Percentiles rank a stretch among this genome's conserved stretches.
These are phyloP conservation scores for Taenaris catops DNA, from an alignment of 2,888 invertebrate species.

Conservation along the genomic window DNA sequence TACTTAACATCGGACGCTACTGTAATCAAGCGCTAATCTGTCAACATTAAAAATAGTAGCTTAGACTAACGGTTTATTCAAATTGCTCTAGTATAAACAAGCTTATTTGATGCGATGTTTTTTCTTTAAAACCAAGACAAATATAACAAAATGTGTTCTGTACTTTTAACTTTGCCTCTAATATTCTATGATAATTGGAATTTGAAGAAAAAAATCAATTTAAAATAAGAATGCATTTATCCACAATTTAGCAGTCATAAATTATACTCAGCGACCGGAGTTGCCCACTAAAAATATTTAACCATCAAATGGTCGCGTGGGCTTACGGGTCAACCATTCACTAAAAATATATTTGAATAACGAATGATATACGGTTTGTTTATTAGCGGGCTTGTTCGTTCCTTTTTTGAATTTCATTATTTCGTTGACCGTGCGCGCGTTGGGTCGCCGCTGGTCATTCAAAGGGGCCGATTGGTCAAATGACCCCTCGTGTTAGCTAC, in stretches of 20 bases:
- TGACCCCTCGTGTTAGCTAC: constrained; percentile 59
- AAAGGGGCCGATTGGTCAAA: constrained; percentile 47
- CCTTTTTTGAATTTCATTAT: constrained; percentile 72
- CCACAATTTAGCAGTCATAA: constrained; percentile 64
- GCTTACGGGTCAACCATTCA: constrained; percentile 74
- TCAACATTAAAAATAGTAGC: constrained; percentile 1
- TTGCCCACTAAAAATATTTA: constrained; percentile 75
- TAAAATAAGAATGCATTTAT: constrained; percentile 29
- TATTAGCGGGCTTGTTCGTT: constrained; percentile 73
- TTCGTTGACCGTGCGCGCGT: constrained; percentile 61
- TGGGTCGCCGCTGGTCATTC: constrained; percentile 66
- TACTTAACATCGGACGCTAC: too few relatives aligned
- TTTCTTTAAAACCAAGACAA: too few relatives aligned
- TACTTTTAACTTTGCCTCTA: too few relatives aligned
- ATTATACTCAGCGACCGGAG: constrained; percentile 53
- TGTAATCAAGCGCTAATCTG: too few relatives aligned
- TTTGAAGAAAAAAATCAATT: too few relatives aligned
- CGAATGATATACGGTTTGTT: constrained; percentile 79
- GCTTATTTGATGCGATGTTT: too few relatives aligned
- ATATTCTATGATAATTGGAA: too few relatives aligned
- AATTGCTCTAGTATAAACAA: too few relatives aligned
- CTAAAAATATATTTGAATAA: constrained; percentile 71
- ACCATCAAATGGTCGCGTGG: constrained; percentile 74
- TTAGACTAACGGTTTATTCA: neutral
- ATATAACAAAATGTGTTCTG: too few relatives aligned